These are phyloP conservation scores for Rhagoletis pomonella DNA, from an alignment of 1,140 invertebrate species.

Conservation along the genomic window DNA sequence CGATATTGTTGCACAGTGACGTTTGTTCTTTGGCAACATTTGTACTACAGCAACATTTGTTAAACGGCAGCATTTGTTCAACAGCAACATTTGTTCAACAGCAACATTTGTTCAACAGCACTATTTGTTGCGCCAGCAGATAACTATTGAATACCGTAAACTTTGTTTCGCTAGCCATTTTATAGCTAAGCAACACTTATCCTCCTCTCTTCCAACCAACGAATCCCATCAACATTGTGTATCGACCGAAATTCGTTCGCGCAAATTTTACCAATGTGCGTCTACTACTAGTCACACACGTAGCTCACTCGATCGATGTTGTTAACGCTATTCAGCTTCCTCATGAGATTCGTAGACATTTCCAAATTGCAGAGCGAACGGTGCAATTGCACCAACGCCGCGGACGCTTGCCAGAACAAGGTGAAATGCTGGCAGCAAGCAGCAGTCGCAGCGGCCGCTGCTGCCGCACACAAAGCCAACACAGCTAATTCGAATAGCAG, in stretches of 20 bases:
- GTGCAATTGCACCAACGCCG: slow-evolving; percentile 30
- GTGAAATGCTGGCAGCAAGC: slow-evolving; percentile 60
- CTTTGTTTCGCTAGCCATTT: not conserved
- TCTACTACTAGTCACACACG: not conserved
- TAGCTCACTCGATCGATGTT: slow-evolving; percentile 65
- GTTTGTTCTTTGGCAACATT: not conserved
- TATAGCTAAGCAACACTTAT: too few relatives aligned
- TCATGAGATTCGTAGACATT: slow-evolving; percentile 74
- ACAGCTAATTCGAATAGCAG: slow-evolving; percentile 61
- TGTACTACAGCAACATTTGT: slow-evolving; percentile 1
- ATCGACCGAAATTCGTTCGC: not conserved
- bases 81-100: too few relatives aligned
- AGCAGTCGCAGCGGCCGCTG: slow-evolving; percentile 56
- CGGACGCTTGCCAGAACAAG: slow-evolving; percentile 30
- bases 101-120: not conserved
- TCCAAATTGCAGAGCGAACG: slow-evolving; percentile 65
- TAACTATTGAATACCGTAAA: not conserved
- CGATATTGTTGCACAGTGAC: not conserved
- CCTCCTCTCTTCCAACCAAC: too few relatives aligned
- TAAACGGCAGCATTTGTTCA: too few relatives aligned
- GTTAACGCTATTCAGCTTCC: slow-evolving; percentile 70
- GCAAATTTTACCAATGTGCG: slow-evolving; percentile 50
- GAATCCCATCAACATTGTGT: not conserved
- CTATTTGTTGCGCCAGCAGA: not conserved
- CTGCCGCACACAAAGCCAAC: slow-evolving; percentile 56